These are phyloP conservation scores for Drosophila mimetica DNA, from an alignment of 2,888 invertebrate species.

Conservation along the genomic window DNA sequence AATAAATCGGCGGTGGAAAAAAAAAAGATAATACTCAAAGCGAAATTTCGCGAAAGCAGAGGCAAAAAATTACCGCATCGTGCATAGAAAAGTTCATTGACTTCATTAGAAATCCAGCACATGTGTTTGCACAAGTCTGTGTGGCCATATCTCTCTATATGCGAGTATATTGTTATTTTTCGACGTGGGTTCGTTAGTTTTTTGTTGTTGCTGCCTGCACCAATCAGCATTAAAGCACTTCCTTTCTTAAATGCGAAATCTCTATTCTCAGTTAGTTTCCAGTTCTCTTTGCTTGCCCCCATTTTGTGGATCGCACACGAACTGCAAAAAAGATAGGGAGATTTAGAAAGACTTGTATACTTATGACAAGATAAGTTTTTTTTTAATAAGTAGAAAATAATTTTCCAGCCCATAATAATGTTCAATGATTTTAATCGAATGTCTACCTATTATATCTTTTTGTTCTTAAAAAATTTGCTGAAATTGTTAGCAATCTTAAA, in stretches of 20 bases:
- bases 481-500: no score
- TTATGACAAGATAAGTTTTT: no score
- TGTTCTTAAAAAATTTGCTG: no score
- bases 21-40: slow-evolving; percentile 62
- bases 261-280: slow-evolving; percentile 1
- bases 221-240: slow-evolving; percentile 71
- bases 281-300: slow-evolving; percentile 23
- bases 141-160: slow-evolving; percentile 22
- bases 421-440: no score
- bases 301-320: slow-evolving; percentile 8
- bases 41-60: slow-evolving; percentile 58
- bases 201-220: slow-evolving; percentile 73
- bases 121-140: slow-evolving; percentile 33
- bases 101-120: slow-evolving; percentile 63
- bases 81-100: slow-evolving; percentile 80
- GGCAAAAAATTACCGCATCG: slow-evolving; percentile 77
- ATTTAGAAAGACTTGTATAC: no score
- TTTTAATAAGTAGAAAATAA: no score
- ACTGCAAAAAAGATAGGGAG: slow-evolving; percentile 10
- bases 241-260: slow-evolving; percentile 34
- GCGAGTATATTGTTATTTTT: slow-evolving; percentile 20
- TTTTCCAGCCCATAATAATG: no score
- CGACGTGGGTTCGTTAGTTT: slow-evolving; percentile 43
- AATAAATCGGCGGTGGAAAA: slow-evolving; percentile 51
- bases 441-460: no score